Percentiles rank a stretch among this genome's conserved stretches.
These are phyloP conservation scores for Daboia siamensis DNA, from an alignment of 2,113 vertebrate genomes.

Conservation along the genomic window DNA sequence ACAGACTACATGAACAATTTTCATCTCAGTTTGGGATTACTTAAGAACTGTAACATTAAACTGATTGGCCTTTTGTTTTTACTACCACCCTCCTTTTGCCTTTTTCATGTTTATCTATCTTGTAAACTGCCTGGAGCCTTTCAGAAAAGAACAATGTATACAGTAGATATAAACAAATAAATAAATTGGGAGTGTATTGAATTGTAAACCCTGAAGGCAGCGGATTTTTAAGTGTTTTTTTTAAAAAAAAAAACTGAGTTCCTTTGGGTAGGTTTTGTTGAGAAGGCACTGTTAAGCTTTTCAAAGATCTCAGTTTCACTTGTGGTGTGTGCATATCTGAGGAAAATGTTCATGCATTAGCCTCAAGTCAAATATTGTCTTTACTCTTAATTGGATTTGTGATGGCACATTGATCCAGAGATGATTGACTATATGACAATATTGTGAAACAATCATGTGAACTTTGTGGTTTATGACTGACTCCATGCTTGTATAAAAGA, in stretches of 20 bases:
- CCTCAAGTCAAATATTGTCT: neutral
- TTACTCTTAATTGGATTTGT: neutral
- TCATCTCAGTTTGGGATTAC: neutral
- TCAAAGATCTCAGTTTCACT: neutral
- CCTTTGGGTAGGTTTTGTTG: neutral
- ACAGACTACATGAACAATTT: neutral
- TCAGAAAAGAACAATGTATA: neutral
- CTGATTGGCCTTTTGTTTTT: neutral
- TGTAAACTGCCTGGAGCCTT: too few relatives aligned
- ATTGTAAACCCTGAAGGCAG: neutral
- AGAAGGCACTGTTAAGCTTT: neutral
- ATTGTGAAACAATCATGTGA: neutral
- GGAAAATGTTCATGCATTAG: neutral
- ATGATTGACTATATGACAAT: neutral
- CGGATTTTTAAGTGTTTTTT: neutral
- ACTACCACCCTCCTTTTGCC: neutral
- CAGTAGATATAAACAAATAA: neutral
- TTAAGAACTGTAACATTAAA: neutral
- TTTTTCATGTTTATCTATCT: neutral
- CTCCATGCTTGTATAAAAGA: neutral
- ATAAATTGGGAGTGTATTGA: neutral
- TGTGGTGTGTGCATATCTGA: neutral
- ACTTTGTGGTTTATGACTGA: neutral
- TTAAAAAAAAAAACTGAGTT: neutral
- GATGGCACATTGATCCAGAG: neutral